A percentile compares a stretch with the other conserved stretches of the same genome.
phyloP scores from a whole-genome alignment of 2,888 invertebrate genomes.

The Drosophila rubida region DNA sequence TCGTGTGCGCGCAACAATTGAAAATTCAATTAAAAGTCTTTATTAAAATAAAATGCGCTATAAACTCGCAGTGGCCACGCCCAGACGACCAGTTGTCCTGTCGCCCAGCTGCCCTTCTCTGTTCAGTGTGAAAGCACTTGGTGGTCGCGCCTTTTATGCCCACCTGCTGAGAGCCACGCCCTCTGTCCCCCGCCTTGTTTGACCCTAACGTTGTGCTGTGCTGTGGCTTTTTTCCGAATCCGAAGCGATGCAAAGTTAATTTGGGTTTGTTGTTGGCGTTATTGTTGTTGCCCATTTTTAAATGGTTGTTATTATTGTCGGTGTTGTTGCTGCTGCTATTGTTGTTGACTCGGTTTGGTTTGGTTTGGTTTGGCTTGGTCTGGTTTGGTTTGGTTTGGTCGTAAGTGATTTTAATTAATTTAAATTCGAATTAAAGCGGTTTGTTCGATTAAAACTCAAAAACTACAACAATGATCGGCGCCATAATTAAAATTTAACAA shows the following conservation, averaged over 20 bases:
- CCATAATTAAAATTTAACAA: slow-evolving; percentile 71
- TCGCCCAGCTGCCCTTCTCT: slow-evolving; percentile 20
- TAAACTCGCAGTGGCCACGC: slow-evolving; percentile 46
- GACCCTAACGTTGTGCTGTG: slow-evolving; percentile 41
- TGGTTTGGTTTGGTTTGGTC: slow-evolving; percentile 46
- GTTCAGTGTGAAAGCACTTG: slow-evolving; percentile 42
- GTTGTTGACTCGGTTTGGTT: slow-evolving; percentile 25
- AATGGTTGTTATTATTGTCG: slow-evolving; percentile 56
- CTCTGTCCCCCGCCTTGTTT: not conserved
- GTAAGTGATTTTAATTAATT: slow-evolving; percentile 80
- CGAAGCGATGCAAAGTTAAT: slow-evolving; percentile 76
- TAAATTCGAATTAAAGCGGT: slow-evolving; percentile 78
- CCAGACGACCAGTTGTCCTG: slow-evolving; percentile 17
- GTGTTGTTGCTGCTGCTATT: slow-evolving; percentile 35
- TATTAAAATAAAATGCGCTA: slow-evolving; percentile 79
- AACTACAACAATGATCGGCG: slow-evolving; percentile 57
- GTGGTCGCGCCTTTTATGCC: slow-evolving; percentile 62
- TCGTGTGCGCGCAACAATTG: slow-evolving; percentile 72
- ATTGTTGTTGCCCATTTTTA: slow-evolving; percentile 63
- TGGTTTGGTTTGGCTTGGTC: slow-evolving; percentile 46
- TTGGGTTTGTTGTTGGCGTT: slow-evolving; percentile 64
- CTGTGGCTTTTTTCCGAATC: slow-evolving; percentile 56
- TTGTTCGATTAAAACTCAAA: slow-evolving; percentile 75
- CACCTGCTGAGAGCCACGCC: slow-evolving; percentile 65
- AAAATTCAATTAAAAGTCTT: slow-evolving; percentile 82